These are phyloP conservation scores for Malurus cyaneus DNA, from an alignment of 2,113 vertebrate genomes.

Conservation along the genomic window DNA sequence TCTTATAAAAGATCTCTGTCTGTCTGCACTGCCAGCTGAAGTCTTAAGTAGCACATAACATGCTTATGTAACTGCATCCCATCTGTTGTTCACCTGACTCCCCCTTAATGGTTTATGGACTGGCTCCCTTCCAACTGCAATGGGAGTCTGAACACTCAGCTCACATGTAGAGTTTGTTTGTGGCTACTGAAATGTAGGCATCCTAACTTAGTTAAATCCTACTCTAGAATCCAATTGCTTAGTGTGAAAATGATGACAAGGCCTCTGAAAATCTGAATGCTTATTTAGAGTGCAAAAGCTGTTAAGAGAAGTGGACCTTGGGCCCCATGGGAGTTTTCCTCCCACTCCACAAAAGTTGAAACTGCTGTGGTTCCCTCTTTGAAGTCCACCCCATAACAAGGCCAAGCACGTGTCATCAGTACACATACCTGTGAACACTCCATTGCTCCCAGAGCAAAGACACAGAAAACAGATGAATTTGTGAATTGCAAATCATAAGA, in stretches of 20 bases:
- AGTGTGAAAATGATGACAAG: neutral
- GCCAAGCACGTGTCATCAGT: neutral
- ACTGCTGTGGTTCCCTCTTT: neutral
- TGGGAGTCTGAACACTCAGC: neutral
- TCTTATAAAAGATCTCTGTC: neutral
- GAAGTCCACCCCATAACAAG: neutral
- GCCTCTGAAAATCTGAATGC: neutral
- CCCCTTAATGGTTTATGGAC: neutral
- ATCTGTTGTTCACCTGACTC: neutral
- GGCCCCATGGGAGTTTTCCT: neutral
- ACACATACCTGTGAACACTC: no score
- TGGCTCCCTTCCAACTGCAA: neutral
- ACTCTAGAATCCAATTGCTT: neutral
- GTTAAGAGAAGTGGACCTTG: neutral
- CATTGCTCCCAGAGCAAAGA: neutral
- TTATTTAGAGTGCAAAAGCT: neutral
- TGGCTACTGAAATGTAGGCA: neutral
- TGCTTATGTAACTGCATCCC: neutral
- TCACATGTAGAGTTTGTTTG: neutral
- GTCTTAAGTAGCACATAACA: neutral
- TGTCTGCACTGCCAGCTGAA: neutral
- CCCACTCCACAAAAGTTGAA: neutral
- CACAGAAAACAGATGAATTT: neutral
- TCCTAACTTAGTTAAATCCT: neutral
- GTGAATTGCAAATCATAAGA: neutral